Base-by-base conservation (phyloP, 92 coral and sea anemone genomes). In the Phenganax marumi region DNA sequence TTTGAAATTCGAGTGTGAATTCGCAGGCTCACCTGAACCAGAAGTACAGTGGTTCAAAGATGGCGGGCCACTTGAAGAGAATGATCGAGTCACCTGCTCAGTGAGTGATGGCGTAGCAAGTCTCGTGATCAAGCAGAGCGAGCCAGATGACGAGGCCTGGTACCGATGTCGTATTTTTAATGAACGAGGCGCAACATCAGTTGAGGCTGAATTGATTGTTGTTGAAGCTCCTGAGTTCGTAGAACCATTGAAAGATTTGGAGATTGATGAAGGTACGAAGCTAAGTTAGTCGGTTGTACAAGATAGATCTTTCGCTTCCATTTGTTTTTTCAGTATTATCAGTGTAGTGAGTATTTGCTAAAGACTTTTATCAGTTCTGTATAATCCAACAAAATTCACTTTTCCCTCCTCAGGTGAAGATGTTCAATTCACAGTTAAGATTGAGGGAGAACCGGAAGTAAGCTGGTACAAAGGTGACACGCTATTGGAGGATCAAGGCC, bases 401-500 rank as follows among this genome's bases (percentile, higher is more conserved):
- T 33, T 33, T 66, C 18, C 2, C 43, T 66, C 17, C 0, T 25
- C 71, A 70, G 89, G 89, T 0, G 93, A 86, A 13, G 90, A 91
- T 68, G 93, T 89, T 7, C 89, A 85, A 71, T 86, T 95, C 55
- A 87, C 84, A 39, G 91, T 92, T 8, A 87, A 91, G 24, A 85
- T 92, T 54, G 73, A 75, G 43, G 98, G 93, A 11, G 89, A 89
- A 65, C 93, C 93, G 10, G 91, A 91, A n/a, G 93, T 95, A 17
- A 97, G 90, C 56, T 95, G 98, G 98, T 91, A 81, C 88, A 95
- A 91, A 84, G 95, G 92, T 25, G 86, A 85, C 14, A 82, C 87
- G 56, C 86, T 73, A 56, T 77, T 95, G 65, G 91, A 92, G 75
- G 97, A 95, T 39, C 91, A 84, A 71, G 97, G 96, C 46, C 93